A percentile compares a stretch with the other conserved stretches of the same genome.
These are phyloP conservation scores for Amorpha juglandis DNA, from an alignment of 2,888 invertebrate species.

Conservation along the genomic window DNA sequence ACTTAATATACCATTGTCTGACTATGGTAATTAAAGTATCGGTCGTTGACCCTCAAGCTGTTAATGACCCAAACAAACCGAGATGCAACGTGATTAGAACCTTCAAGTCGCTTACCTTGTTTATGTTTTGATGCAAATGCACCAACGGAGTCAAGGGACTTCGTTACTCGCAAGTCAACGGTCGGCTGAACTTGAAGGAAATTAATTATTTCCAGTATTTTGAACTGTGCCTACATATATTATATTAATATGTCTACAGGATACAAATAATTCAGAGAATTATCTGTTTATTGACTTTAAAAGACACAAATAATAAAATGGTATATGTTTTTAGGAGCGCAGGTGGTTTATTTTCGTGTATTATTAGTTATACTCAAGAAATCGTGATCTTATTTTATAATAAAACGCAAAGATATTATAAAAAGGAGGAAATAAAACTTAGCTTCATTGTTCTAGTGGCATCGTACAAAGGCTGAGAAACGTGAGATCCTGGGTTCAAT, in stretches of 20 bases:
- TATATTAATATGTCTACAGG: background rate
- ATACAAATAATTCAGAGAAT: background rate
- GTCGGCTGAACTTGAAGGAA: conserved; percentile 12
- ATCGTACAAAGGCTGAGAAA: no score
- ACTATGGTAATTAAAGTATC: conserved; percentile 51
- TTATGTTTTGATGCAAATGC: conserved; percentile 34
- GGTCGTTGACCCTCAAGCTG: conserved; percentile 48
- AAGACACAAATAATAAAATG: background rate
- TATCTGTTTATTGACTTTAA: background rate
- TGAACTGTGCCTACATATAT: background rate
- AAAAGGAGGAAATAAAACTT: background rate
- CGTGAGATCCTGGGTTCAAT: no score
- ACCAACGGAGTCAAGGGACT: conserved; percentile 25
- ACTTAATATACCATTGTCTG: no score
- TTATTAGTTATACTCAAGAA: no score
- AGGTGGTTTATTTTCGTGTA: no score
- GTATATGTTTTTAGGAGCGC: no score
- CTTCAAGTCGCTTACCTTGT: conserved; percentile 33
- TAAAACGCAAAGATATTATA: background rate
- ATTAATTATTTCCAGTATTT: conserved; percentile 22
- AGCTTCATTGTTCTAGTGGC: no score
- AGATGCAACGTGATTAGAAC: conserved; percentile 36
- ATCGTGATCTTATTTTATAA: no score
- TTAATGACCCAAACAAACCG: conserved; percentile 36
- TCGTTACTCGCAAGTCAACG: conserved; percentile 20